Evolutionary conservation across 2,888 invertebrate genomes (phyloP), one percentile per base, ranked within the genome.

Genomic region (Anarsia innoxiella): DNA sequence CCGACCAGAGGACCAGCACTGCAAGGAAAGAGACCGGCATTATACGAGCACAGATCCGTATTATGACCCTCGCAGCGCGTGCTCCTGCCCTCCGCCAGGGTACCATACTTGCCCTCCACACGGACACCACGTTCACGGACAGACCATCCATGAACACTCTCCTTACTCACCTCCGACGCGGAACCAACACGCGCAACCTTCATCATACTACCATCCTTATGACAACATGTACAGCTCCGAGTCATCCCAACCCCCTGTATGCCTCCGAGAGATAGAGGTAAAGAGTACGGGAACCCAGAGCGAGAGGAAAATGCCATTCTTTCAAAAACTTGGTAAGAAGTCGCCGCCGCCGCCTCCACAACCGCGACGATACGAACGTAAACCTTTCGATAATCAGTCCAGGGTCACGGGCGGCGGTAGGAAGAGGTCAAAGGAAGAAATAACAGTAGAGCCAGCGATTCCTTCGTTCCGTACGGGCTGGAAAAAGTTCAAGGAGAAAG

Each of bases 251-350:
- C 56, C 64, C 12, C 79, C 79, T 1, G 45, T 82, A 0, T 80
- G 80, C 41, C 49, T 83, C 1, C 79, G 75, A 46, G 80, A 83
- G 51, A 65, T 83, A 31, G 83, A 83, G 66, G 78, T 83, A 1
- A 80, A 75, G 49, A 83, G 74, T 44, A 72, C 63, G 25, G 77
- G 65, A 2, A 79, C 76, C 1, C 83, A 84, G 42, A 82, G 80
- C 49, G 76, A 76, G 15, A 67, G 66, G 23, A 78, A 73, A 40
- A 54, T 70, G 45, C 64, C 76, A 1, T 57, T 78, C 26, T 72
- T 80, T 23, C 45, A 48, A n/a, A 73, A 69, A 39, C 55, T 79
- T n/a, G 56, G 64, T 13, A 61, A 66, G 23, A 76, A 65, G 44
- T 54, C 57, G 9, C 57, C 62, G 25, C 56, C 45, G 12, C 28